Evolutionary conservation across 2,888 invertebrate species (phyloP), one percentile per base, ranked within the genome.

Genomic region (Agrochola litura): DNA sequence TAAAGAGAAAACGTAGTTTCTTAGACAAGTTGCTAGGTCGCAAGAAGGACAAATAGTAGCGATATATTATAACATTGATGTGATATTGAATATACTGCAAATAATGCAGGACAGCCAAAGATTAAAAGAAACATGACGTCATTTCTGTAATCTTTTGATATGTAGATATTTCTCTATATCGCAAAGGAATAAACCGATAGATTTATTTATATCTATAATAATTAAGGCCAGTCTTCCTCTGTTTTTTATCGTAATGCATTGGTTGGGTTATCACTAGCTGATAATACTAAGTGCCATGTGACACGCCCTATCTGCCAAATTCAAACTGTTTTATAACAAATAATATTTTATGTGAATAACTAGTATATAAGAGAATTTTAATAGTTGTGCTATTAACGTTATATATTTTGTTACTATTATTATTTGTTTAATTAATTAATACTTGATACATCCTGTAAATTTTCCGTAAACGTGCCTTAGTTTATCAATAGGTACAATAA

Each of bases 1-100:
- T 96, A 12, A 96, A 96, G 88, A 92, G 96, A 90, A 96, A 96
- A 94, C 92, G 96, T 81, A 96, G 96, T 92, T 96, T 96, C 89
- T 86, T 96, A 76, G 96, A 96, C 86, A 96, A 96, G 90, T 92
- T 96, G 66, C 90, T 96, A 83, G 96, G 96, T 76, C 94, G 96
- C 83, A 96, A 96, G 84, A 94, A 94, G 83, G 88, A 88, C 92
- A 94, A 93, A 88, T 94, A 93, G 85, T 93, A 85, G 69, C 89
- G 82, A 89, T 86, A 89, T 87, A 88, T 87, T 91, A 84, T 89
- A 90, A 91, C 79, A 85, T 87, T 86, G 76, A 85, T 89, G 89
- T 91, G 91, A 92, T 92, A 92, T 88, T 91, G 89, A 89, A 89
- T 85, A 89, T 79, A 87, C 88, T 92, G 91, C 91, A 92, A 88